These are phyloP conservation scores for Schizotus pectinicornis DNA, from an alignment of 2,888 invertebrate species.

Conservation along the genomic window DNA sequence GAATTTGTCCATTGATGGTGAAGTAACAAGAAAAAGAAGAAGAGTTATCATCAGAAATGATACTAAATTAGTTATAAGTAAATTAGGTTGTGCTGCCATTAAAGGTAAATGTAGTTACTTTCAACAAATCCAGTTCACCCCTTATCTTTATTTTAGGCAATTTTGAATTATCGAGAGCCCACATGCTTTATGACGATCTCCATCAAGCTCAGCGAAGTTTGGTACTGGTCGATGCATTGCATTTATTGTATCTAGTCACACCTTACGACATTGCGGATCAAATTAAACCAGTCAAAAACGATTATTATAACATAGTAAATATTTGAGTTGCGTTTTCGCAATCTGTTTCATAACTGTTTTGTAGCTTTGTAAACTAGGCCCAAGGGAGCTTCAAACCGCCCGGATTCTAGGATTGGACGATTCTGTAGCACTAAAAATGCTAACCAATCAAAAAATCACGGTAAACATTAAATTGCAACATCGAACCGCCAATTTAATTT, in stretches of 20 bases:
- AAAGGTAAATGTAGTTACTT: conserved; percentile 63
- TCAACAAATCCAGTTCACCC: background rate
- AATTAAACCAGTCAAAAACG: conserved; percentile 60
- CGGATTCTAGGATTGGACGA: conserved; percentile 80
- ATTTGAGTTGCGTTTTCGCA: conserved; percentile 12
- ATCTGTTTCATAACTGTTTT: conserved; percentile 33
- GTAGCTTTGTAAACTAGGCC: conserved; percentile 70
- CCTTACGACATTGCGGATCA: conserved; percentile 72
- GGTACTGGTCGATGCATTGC: conserved; percentile 80
- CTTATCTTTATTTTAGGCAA: conserved; percentile 65
- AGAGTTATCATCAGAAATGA: conserved; percentile 43
- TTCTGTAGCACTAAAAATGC: conserved; percentile 70
- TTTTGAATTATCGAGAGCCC: conserved; percentile 75
- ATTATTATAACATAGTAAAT: conserved; percentile 67
- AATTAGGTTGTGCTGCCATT: conserved; percentile 81
- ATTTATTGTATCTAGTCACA: conserved; percentile 87
- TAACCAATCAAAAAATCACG: conserved; percentile 70
- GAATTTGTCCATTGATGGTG: conserved; percentile 24
- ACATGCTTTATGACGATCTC: conserved; percentile 77
- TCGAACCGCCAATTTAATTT: background rate
- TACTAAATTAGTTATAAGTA: conserved; percentile 61
- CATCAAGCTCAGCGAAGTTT: conserved; percentile 74
- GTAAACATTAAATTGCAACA: conserved; percentile 48
- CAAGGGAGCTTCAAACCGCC: conserved; percentile 73
- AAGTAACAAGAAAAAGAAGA: conserved; percentile 23